These are phyloP conservation scores for Dryoscopus gambensis DNA, from an alignment of 2,113 vertebrate genomes.

Conservation along the genomic window DNA sequence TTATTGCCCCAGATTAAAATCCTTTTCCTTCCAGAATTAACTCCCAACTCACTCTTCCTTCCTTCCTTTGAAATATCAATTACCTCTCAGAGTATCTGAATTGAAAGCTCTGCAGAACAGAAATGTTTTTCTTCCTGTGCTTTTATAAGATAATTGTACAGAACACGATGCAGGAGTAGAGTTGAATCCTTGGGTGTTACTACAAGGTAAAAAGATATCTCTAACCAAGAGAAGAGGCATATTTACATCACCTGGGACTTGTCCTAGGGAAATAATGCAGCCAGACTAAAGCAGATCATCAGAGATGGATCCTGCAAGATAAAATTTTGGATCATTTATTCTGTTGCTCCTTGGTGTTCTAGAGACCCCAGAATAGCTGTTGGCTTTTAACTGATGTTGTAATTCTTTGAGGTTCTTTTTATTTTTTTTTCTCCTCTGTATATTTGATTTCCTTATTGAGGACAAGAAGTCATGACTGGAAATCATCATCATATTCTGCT, in stretches of 20 bases:
- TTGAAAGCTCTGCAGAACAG: not conserved
- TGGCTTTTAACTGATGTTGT: rapidly evolving
- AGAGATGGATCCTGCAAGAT: not conserved
- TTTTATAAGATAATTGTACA: not conserved
- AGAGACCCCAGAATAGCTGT: not conserved
- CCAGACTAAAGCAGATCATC: not conserved
- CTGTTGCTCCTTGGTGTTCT: not conserved
- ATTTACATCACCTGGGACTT: not conserved
- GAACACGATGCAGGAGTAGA: not conserved
- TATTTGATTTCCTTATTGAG: not conserved
- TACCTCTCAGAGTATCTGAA: not conserved
- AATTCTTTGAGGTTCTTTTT: not conserved
- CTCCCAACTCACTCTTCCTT: not conserved
- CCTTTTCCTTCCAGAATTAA: not conserved
- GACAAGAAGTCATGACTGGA: not conserved
- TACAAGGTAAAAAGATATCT: not conserved
- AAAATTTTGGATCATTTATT: not conserved
- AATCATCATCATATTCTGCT: not conserved
- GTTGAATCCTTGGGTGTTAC: not conserved
- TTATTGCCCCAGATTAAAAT: not conserved
- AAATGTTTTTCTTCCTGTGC: not conserved
- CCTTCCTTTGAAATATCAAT: not conserved
- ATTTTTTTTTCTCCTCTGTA: not conserved
- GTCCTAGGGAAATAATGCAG: not conserved
- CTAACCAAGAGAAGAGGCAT: not conserved